A percentile compares a stretch with the other conserved stretches of the same genome.
Evolutionary conservation across 1,140 invertebrate genomes (phyloP).

Genomic region (Zaprionus lachaisei): DNA sequence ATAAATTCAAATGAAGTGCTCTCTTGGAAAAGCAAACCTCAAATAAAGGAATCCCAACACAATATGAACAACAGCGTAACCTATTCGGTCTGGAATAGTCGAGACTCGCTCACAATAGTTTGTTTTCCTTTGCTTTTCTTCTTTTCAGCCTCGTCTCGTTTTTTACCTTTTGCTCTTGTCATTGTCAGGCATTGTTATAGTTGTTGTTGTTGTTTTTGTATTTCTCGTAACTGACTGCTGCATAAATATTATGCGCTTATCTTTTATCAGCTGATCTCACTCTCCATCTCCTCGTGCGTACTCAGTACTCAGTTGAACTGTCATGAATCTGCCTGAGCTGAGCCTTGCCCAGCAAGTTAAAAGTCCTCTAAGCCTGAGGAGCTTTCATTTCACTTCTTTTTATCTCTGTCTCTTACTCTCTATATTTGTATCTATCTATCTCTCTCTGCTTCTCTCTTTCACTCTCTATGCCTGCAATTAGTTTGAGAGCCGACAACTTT

Average conservation of each 20-base stretch:
- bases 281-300: slow-evolving; percentile 39
- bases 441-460: background rate
- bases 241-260: slow-evolving; percentile 67
- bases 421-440: background rate
- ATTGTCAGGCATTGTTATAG: slow-evolving; percentile 44
- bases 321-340: slow-evolving; percentile 55
- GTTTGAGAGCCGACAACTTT: slow-evolving; percentile 3
- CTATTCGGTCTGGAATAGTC: slow-evolving; percentile 3
- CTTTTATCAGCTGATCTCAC: slow-evolving; percentile 65
- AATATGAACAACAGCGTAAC: slow-evolving; percentile 29
- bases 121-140: slow-evolving; percentile 15
- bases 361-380: slow-evolving; percentile 37
- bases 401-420: background rate
- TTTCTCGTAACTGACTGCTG: slow-evolving; percentile 23
- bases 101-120: slow-evolving; percentile 45
- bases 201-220: slow-evolving; percentile 20
- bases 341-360: slow-evolving; percentile 4
- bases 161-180: slow-evolving; percentile 62
- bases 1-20: slow-evolving; percentile 80
- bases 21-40: slow-evolving; percentile 34
- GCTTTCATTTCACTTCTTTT: slow-evolving; percentile 31
- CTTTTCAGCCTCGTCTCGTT: slow-evolving; percentile 10
- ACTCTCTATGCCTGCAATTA: background rate
- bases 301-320: slow-evolving; percentile 9
- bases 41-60: slow-evolving; percentile 53